Evolutionary conservation across 2,888 invertebrate species (phyloP), one percentile per base, ranked within the genome.

Genomic region (Allophyes oxyacanthae): DNA sequence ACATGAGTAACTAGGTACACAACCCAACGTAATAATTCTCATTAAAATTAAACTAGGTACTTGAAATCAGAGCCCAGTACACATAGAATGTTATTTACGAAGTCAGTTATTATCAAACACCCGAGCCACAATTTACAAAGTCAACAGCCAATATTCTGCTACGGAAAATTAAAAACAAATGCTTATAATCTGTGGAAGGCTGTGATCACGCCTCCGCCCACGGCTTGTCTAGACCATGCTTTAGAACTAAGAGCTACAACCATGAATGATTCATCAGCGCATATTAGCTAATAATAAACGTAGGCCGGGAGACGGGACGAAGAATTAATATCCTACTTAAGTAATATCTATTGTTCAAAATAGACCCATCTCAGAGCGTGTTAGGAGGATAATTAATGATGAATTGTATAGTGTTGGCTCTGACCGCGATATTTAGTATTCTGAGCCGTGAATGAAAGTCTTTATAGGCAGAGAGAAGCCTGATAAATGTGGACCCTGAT

Each of bases 211-310:
- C 66, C 61, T 51, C 36, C 74, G 65, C 76, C 76, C 72, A 72
- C 74, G 45, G 43, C 48, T 43, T 33, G 52, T 53, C 57, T 58
- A 37, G 64, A 54, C 57, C 53, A 51, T 41, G 66, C 50, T 66
- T 69, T 56, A 57, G 34, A 52, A 43, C 54, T 50, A 33, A 68
- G 53, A 68, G 53, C 59, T 33, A 54, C 66, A 64, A 63, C 49
- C 65, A 69, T 67, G 65, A 71, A 66, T 78, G 76, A 78, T 70
- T 78, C 79, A 75, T 74, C 63, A 50, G 45, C 37, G 40, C 45
- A 55, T 58, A 62, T 65, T 70, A 72, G 52, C 52, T 62, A 65
- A 62, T 75, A 62, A 70, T 50, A 66, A 44, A 53, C 43, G 34
- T 38, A 61, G 58, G 9, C 50, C 49, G 15, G 43, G 57, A 59